Percentiles rank a stretch among this genome's conserved stretches.
Evolutionary conservation across 2,113 vertebrate species (phyloP).

Genomic region (Butorides virescens): DNA sequence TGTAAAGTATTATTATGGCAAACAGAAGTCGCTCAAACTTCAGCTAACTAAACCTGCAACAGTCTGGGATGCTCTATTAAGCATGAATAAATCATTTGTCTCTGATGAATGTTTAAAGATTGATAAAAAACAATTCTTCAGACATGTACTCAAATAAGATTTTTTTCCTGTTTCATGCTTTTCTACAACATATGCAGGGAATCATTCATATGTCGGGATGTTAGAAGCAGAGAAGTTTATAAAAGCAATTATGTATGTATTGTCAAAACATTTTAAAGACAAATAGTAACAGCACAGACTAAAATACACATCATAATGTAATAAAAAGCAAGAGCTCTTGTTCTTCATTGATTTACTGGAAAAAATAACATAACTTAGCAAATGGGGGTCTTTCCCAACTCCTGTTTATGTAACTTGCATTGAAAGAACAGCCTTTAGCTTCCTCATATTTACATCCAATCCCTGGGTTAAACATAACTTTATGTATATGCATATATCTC

Average conservation of each 20-base stretch:
- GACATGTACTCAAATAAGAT: not conserved
- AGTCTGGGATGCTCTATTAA: not conserved
- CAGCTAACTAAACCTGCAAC: not conserved
- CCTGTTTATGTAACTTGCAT: not conserved
- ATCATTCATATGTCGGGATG: not conserved
- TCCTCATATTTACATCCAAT: not conserved
- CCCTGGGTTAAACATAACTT: not conserved
- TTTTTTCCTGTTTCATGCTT: not conserved
- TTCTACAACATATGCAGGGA: not conserved
- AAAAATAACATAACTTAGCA: not conserved
- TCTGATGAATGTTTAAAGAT: not conserved
- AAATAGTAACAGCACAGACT: not conserved
- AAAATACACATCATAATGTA: not conserved
- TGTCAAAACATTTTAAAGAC: not conserved
- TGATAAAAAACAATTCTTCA: not conserved
- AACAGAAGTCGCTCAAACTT: conserved; percentile 15
- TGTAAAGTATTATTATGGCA: not conserved
- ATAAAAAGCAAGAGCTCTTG: not conserved
- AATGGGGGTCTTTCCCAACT: not conserved
- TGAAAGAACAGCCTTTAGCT: not conserved
- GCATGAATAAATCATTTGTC: conserved; percentile 16
- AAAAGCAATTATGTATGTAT: not conserved
- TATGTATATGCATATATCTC: not conserved
- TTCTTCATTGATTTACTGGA: not conserved
- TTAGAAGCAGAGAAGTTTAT: not conserved